Evolutionary conservation across 2,113 vertebrate genomes (phyloP), one percentile per base, ranked within the genome.

Genomic region (Nyctereutes procyonoides): DNA sequence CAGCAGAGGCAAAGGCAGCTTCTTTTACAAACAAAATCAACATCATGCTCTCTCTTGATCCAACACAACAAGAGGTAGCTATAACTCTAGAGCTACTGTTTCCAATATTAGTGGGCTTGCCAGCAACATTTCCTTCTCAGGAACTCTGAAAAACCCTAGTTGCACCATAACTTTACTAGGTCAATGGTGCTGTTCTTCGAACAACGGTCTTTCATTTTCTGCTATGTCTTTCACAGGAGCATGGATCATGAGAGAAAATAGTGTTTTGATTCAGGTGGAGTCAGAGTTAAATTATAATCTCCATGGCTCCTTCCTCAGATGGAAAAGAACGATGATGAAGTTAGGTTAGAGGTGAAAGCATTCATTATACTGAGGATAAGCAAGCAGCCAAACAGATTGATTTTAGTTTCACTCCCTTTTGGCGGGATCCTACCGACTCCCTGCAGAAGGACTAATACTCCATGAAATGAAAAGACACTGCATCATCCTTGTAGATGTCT

Each of bases 11-110:
- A 62, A 86, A 97, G 96, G 80, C 11, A 6, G 76, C 74, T 95
- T 92, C 83, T 97, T 94, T 86, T 17, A 90, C 73, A 74, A 96
- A 88, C 86, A 93, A 48, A 96, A 89, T 96, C 92, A 94, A 90
- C 89, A 71, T 35, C 82, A 14, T 69, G 84, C 84, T 73, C 86
- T 77, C n/a, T 93, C 85, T 87, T 91, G 81, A 96, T 91, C 73
- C 88, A 93, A 67, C 48, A 35, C 82, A 93, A 80, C 73, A 83
- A 82, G 77, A 96, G 67, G 92, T 12, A 55, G 56, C 28, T 87
- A 2, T 48, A 55, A 90, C 58, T 81, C 71, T 1, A 1, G 88
- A 73, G 85, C 81, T 35, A 62, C 93, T 48, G 60, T 89, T 65
- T 81, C 84, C 88, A 88, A 28, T 67, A 28, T 73, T 6, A 13